Base-by-base conservation (phyloP, 1,140 invertebrate genomes). In the Coboldia fuscipes region DNA sequence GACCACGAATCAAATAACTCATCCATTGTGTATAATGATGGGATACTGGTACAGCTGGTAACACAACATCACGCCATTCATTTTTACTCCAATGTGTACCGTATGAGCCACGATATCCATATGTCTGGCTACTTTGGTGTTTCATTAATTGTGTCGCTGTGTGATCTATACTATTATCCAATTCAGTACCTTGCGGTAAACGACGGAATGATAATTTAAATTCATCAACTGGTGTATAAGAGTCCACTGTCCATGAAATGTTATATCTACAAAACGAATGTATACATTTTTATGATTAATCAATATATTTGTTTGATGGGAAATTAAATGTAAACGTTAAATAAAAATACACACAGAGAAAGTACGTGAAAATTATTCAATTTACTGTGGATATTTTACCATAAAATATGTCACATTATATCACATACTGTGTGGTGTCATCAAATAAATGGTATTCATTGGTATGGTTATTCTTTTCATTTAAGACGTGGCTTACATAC, bases 181-280 rank as follows among this genome's bases (percentile, higher is more conserved):
- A 38, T 42, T 54, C 49, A 36, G 56, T 48, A 45, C 48, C 48
- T 37, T 63, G 61, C 20, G 66, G 63, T 37, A 71, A 52, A 45
- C 64, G 65, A 37, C 70, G 56, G 54, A 66, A 74, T 34, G 61
- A 63, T 35, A 74, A 49, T 48, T 70, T 63, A 45, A 69, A 72
- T 48, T 72, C 68, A 42, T 69, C 63, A 30, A 74, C 66, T 26
- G 68, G 65, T 34, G 67, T 62, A 41, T 66, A 62, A 34, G 68
- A 72, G 40, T 72, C 65, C 3, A 72, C 67, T 17, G 63, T 54
- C 70, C 70, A 74, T 14, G 67, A 69, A 38, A 73, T 65, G 44
- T 73, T 73, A 50, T 72, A 74, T 42, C 65, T 55, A 32, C 12
- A 27, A 27, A 27, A n/a, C 24, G 24, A 27, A 27, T n/a, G 24